Base-by-base conservation (phyloP, 2,113 vertebrate species). In the Xyliphius kryptos region DNA sequence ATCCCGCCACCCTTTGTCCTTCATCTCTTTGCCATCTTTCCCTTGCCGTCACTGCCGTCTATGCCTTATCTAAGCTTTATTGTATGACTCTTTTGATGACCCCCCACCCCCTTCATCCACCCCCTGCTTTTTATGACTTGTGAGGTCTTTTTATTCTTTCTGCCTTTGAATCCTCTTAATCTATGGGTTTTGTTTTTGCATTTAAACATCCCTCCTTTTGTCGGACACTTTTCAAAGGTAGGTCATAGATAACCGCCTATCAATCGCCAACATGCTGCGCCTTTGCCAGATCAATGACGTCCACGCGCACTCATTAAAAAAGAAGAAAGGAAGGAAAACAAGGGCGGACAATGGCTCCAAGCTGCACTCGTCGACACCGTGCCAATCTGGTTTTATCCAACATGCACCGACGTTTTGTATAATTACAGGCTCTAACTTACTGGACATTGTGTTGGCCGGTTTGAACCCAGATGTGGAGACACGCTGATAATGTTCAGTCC, bases 391-490 rank as follows among this genome's bases (percentile, higher is more conserved):
- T 15, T 54, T 65, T 38, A 52, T 64, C 61, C 46, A 55, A 63
- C 26, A 51, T 57, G 9, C 55, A 56, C 36, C 40, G 46, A 16
- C 26, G 16, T 56, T 65, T 15, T 14, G 37, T 26, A 47, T 61
- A 64, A 72, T 64, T 64, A 61, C 38, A 56, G 51, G n/a, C 38
- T 15, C 19, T 21, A 37, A 38, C 55, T 48, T 55, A 63, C 43
- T 74, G 72, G 65, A 41, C 32, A 57, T 71, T 26, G 49, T 47
- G 53, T 60, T 67, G 61, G 21, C 60, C 59, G 51, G 41, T 26
- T 32, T 56, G 56, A 47, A 56, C 64, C 63, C 72, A 70, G 61
- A 70, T 74, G 72, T n/a, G n/a, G 61, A 74, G 52, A 37, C 56
- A 52, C 51, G 47, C 56, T 38, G 53, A 51, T 22, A 38, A 46